These are phyloP conservation scores for Gymnocheta viridis DNA, from an alignment of 2,888 invertebrate genomes.

Conservation along the genomic window DNA sequence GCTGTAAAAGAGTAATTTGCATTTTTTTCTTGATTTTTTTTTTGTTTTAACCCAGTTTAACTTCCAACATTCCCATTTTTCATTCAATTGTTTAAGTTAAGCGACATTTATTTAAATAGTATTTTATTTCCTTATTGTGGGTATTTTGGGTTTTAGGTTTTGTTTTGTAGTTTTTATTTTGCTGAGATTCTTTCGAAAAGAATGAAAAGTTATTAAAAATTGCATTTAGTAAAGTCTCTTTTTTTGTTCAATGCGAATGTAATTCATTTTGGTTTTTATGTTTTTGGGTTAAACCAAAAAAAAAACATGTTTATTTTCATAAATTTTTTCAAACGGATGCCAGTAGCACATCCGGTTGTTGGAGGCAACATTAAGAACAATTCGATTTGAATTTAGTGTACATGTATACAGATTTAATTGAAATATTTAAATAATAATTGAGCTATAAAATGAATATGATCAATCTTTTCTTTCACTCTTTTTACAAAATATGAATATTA, in stretches of 20 bases:
- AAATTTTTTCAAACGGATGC: constrained; percentile 15
- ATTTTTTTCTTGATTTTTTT: constrained; percentile 24
- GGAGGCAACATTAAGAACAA: neutral
- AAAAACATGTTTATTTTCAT: neutral
- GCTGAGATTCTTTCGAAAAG: neutral
- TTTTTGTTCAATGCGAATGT: neutral
- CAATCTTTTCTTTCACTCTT: too few relatives aligned
- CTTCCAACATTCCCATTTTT: constrained; percentile 52
- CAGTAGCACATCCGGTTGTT: neutral
- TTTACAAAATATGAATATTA: too few relatives aligned
- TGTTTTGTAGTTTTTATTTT: neutral
- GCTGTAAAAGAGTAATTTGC: constrained; percentile 56
- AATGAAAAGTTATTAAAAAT: constrained; percentile 17
- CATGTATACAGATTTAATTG: neutral
- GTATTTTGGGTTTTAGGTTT: neutral
- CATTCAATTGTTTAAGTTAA: constrained; percentile 60
- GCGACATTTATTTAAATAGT: constrained; percentile 60
- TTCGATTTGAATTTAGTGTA: neutral
- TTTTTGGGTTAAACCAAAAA: constrained; percentile 35
- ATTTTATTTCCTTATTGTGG: constrained; percentile 9
- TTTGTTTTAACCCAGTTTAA: constrained; percentile 66
- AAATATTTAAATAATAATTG: neutral
- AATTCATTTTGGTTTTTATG: constrained; percentile 18
- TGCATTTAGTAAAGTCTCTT: neutral
- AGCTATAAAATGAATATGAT: too few relatives aligned